These are phyloP conservation scores for Phthorimaea operculella DNA, from an alignment of 1,140 invertebrate genomes.

Conservation along the genomic window DNA sequence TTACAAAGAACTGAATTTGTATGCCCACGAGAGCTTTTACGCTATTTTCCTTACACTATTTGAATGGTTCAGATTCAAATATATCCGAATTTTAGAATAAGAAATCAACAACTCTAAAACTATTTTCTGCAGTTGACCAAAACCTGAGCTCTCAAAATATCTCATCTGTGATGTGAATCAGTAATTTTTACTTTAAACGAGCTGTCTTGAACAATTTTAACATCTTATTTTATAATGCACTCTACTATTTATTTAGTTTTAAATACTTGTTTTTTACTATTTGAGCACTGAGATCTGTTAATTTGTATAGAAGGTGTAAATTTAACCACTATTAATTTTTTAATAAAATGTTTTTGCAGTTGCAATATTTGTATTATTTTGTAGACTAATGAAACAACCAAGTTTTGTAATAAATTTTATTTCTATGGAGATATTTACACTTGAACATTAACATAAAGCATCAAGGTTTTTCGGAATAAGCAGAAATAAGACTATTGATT, in stretches of 20 bases:
- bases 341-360: constrained; percentile 16
- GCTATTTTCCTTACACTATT: too few relatives aligned
- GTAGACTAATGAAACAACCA: background rate
- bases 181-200: constrained; percentile 44
- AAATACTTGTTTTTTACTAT: constrained; percentile 53
- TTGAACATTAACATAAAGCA: too few relatives aligned
- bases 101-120: too few relatives aligned
- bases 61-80: too few relatives aligned
- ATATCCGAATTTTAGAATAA: too few relatives aligned
- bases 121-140: background rate
- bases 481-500: too few relatives aligned
- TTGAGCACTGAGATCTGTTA: constrained; percentile 66
- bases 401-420: too few relatives aligned
- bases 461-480: too few relatives aligned
- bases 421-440: too few relatives aligned
- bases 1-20: too few relatives aligned
- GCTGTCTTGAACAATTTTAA: constrained; percentile 53
- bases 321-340: constrained; percentile 37
- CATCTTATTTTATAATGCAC: constrained; percentile 50
- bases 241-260: constrained; percentile 61
- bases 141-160: constrained; percentile 49
- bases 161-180: constrained; percentile 61
- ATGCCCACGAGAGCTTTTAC: too few relatives aligned
- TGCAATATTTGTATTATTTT: constrained; percentile 6
- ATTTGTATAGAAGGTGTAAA: constrained; percentile 52